A percentile compares a stretch with the other conserved stretches of the same genome.
Conservation (phyloP, 2,797 vertebrate species). For the Amblyopsis hoosieri region DNA sequence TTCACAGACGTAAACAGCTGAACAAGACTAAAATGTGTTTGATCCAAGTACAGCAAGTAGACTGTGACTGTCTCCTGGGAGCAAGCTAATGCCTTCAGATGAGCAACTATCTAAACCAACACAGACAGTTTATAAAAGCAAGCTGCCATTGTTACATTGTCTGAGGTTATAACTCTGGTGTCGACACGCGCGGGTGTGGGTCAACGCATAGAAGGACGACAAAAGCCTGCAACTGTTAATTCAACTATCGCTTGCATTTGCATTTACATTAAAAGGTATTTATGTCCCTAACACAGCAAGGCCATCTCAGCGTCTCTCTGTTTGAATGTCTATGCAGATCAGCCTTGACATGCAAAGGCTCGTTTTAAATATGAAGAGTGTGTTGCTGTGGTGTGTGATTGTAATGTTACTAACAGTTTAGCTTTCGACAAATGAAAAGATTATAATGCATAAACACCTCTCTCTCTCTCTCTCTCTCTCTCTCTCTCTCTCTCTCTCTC, state of each 20-base stretch:
- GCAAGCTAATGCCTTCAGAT: not conserved
- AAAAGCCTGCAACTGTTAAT: slow-evolving; percentile 18
- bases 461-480: too few relatives aligned
- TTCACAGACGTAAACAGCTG: not conserved
- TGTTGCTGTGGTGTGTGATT: slow-evolving; percentile 9
- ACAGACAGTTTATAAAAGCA: slow-evolving; percentile 4
- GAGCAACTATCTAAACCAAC: slow-evolving; percentile 13
- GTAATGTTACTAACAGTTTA: slow-evolving; percentile 25
- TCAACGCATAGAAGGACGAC: too few relatives aligned
- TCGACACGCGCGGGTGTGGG: not conserved
- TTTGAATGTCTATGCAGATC: slow-evolving; percentile 33
- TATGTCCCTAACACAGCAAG: too few relatives aligned
- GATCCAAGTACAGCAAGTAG: slow-evolving; percentile 1
- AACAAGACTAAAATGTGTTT: not conserved
- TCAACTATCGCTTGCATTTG: slow-evolving; percentile 46
- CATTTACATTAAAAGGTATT: slow-evolving; percentile 3
- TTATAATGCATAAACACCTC: slow-evolving; percentile 8
- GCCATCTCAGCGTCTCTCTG: not conserved
- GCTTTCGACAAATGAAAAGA: not conserved
- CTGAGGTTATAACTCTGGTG: not conserved
- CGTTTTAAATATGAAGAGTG: slow-evolving; percentile 19
- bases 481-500: not conserved
- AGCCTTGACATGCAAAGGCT: slow-evolving; percentile 39
- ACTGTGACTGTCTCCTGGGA: slow-evolving; percentile 7
- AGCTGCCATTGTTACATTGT: slow-evolving; percentile 8